Evolutionary conservation across 2,113 vertebrate genomes (phyloP).

Genomic region (Lophotis ruficrista): DNA sequence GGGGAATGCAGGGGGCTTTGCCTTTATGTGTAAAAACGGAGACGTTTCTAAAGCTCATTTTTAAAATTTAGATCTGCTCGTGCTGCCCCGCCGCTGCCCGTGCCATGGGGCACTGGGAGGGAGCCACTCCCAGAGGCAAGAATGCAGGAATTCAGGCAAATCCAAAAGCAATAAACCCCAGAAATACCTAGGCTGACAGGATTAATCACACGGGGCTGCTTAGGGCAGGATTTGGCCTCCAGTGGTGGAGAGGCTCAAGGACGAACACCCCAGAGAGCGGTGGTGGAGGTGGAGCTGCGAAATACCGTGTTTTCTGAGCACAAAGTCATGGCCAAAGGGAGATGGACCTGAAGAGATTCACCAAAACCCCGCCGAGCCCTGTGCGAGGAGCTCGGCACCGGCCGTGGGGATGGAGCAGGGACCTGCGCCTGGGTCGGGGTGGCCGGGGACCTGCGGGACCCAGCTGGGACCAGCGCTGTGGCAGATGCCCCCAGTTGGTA

Average conservation of each 20-base stretch:
- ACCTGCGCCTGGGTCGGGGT: neutral
- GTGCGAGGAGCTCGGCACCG: neutral
- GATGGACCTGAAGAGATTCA: neutral
- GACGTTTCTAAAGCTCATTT: neutral
- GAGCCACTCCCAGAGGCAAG: neutral
- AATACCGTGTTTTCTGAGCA: neutral
- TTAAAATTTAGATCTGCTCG: neutral
- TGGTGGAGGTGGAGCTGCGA: neutral
- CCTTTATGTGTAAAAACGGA: neutral
- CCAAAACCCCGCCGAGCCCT: neutral
- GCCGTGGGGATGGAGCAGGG: neutral
- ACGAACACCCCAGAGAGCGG: fast-evolving
- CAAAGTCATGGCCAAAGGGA: neutral
- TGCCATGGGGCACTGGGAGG: neutral
- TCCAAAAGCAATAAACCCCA: neutral
- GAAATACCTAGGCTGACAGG: neutral
- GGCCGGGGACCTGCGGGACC: neutral
- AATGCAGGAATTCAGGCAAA: neutral
- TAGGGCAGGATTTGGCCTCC: neutral
- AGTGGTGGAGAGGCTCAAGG: neutral
- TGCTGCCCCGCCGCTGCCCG: fast-evolving
- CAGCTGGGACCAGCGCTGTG: neutral
- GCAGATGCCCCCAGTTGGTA: neutral
- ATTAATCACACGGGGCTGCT: neutral
- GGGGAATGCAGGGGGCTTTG: neutral